Evolutionary conservation across 2,888 invertebrate genomes (phyloP), one percentile per base, ranked within the genome.

Genomic region (Mamestra brassicae): DNA sequence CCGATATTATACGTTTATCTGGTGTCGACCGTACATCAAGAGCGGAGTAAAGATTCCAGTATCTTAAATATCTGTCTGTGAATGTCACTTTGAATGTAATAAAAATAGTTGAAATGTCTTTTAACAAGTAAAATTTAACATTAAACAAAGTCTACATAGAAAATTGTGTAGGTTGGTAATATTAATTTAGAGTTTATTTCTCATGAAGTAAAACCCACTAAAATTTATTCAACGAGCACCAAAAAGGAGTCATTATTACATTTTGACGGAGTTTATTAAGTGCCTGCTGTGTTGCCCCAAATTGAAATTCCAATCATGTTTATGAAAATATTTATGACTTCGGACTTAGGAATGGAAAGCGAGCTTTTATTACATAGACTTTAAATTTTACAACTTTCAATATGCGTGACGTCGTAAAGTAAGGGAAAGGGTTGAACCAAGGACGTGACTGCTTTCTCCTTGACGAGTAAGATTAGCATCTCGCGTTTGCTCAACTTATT

Each of bases 281-380:
- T 64, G 54, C 76, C 58, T 50, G 71, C 71, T 69, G 54, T 64
- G 62, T 76, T 55, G n/a, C 52, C 13, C 64, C 63, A n/a, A 77
- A 83, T 86, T 77, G 78, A 74, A 81, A 87, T 80, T 84, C 76
- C 70, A 81, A 81, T 80, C 86, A 77, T 74, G 76, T 83, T 83
- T 80, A 85, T 81, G 65, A 80, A 86, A 87, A 84, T 87, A 87
- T 84, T 85, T 84, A 86, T 84, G 71, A 81, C 65, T 66, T 81
- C 60, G 54, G 66, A 84, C 68, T 81, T 66, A 69, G 66, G 62
- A 85, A 67, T 81, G 71, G 64, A 75, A 82, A 87, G 63, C 63
- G 60, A 34, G 71, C 36, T 85, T 86, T 84, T 86, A 86, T 86
- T 83, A 63, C 78, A 76, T 58, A 62, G 75, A 72, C 75, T 87